A percentile compares a stretch with the other conserved stretches of the same genome.
phyloP scores from a whole-genome alignment of 2,888 invertebrate species.

The Bruchidius siliquastri region DNA sequence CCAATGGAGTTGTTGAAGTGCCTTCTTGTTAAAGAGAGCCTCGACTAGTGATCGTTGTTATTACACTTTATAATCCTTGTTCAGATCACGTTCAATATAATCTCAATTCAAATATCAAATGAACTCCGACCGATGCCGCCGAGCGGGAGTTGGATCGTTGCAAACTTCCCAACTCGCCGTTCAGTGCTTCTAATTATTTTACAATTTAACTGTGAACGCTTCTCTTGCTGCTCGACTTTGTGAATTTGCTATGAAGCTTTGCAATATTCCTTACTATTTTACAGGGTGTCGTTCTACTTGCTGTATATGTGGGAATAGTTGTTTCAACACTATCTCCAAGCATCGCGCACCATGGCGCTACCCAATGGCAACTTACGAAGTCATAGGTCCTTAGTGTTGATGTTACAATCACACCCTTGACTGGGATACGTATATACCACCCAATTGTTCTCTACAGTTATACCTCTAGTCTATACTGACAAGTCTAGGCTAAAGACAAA shows the following conservation, averaged over 20 bases:
- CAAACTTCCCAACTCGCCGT: not conserved
- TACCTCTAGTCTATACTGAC: no score
- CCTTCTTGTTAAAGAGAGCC: not conserved
- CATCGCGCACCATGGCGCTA: no score
- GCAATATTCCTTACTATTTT: not conserved
- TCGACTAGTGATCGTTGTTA: not conserved
- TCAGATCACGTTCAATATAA: slow-evolving; percentile 3
- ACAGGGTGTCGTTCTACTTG: not conserved
- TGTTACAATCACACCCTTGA: no score
- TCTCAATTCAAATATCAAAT: slow-evolving; percentile 2
- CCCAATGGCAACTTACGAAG: no score
- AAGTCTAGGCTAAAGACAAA: no score
- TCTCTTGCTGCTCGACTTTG: not conserved
- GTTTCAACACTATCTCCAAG: no score
- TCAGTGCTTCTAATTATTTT: not conserved
- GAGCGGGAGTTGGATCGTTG: not conserved
- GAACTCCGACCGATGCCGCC: not conserved
- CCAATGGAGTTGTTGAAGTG: not conserved
- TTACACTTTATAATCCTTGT: slow-evolving; percentile 2
- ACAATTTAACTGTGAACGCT: not conserved
- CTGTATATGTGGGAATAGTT: no score
- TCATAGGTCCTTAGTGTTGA: no score
- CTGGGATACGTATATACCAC: no score
- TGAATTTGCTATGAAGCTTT: not conserved
- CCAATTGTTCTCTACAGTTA: no score